Conservation (phyloP, 1,140 invertebrate genomes). For the Drosophila insularis region DNA sequence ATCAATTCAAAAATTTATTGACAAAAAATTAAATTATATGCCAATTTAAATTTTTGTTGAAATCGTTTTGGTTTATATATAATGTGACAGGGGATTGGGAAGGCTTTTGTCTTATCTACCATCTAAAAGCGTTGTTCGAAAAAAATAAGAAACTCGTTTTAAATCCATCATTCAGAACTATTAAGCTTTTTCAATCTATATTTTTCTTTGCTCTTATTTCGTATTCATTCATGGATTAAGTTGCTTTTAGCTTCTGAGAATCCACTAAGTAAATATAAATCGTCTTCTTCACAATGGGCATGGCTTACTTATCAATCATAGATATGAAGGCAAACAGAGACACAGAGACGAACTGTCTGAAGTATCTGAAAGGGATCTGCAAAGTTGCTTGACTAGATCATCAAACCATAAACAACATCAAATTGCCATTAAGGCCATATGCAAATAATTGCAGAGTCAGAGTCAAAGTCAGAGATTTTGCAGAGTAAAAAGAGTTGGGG, state of each 20-base stretch:
- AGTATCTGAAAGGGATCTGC: constrained; percentile 27
- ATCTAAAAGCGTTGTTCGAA: not conserved
- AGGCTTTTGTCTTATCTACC: not conserved
- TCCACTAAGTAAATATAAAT: constrained; percentile 11
- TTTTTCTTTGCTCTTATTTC: not conserved
- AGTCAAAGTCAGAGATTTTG: not conserved
- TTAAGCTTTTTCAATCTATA: not conserved
- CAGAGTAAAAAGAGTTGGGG: not conserved
- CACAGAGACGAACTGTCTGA: constrained; percentile 19
- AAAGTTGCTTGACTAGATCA: constrained; percentile 65
- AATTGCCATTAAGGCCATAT: constrained; percentile 78
- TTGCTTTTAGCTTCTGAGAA: constrained; percentile 4
- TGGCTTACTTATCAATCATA: constrained; percentile 67
- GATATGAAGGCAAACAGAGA: constrained; percentile 22
- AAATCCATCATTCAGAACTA: not conserved
- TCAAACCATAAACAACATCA: constrained; percentile 77
- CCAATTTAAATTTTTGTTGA: too few species aligned
- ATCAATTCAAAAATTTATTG: too few species aligned
- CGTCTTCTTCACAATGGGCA: constrained; percentile 44
- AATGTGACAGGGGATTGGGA: not conserved
- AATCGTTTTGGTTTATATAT: not conserved
- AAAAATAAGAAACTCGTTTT: constrained; percentile 1
- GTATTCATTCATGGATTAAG: constrained; percentile 8
- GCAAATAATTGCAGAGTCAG: constrained; percentile 77
- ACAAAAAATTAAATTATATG: too few species aligned